Base-by-base conservation (phyloP, 2,113 vertebrate genomes). In the Theristicus caerulescens region DNA sequence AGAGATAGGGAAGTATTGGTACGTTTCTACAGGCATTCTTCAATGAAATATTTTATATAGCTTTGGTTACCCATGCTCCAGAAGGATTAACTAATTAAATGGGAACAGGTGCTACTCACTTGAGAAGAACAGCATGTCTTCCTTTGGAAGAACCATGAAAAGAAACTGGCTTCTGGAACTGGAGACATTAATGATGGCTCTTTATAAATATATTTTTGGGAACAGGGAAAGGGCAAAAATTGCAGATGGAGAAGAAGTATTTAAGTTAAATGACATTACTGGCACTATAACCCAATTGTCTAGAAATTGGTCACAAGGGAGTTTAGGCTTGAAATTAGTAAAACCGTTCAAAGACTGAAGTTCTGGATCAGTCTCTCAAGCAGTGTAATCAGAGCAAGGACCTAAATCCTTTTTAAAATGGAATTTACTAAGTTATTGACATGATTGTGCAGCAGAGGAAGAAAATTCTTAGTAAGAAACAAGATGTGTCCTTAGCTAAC, bases 61-160 rank as follows among this genome's bases (percentile, higher is more conserved):
- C 6, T 91, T 90, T 88, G 40, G 5, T 62, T 90, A 62, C 20
- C 11, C 7, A 6, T 38, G 67, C 20, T 84, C 22, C n/a, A 67
- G 42, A 61, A 80, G 21, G 13, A 76, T 82, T 52, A 62, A 59
- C 51, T 90, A 66, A 40, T 77, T 47, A 80, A 69, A 69, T 34
- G 26, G 12, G 27, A 73, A n/a, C 10, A 73, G 22, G 10, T 40
- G 36, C 3, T 77, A 38, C 51, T 55, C 1, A 0, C 0, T 0
- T n/a, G 44, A 82, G 49, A 62, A 78, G 29, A 78, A 57, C 2
- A 1, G 27, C 4, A 13, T 46, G 12, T 65, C 27, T 83, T 79
- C 29, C 27, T 86, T 70, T 58, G n/a, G 42, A 86, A 86, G 51
- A 61, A 16, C 7, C 22, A 32, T 27, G 46, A 46, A 64, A 90